Evolutionary conservation across 2,113 vertebrate genomes (phyloP), one percentile per base, ranked within the genome.

Genomic region (Illadopsis cleaveri): DNA sequence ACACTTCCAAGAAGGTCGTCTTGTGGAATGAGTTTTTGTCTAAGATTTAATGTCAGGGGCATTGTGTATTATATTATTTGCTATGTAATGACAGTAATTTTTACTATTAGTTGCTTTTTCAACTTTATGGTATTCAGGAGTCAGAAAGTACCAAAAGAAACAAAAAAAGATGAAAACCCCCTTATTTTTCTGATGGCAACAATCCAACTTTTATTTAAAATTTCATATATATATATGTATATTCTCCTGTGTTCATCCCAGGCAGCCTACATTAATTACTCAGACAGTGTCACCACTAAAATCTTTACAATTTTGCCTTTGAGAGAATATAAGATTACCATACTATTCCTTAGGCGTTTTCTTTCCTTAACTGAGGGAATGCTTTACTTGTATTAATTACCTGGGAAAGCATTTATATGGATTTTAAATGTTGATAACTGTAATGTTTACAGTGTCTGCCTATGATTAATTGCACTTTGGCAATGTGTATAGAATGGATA

Each of bases 221-320:
- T 42, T 83, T 92, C 42, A 37, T 85, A 13, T 68, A 15, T 82
- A 21, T 82, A 15, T 75, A 23, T 70, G 25, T 70, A 6, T 95
- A 85, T 72, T 90, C 66, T 88, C 68, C 61, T 44, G 66, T 73
- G 88, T 77, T 90, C 81, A 88, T 30, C 45, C 86, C 68, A 83
- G 58, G 30, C 60, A 92, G 64, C 61, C 48, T 81, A 62, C 64
- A 86, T 94, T 94, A 93, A 89, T 95, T 90, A 88, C 50, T 73
- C 48, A 66, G 65, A 54, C 56, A 82, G n/a, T 82, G 61, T 94
- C 90, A 89, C 35, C 35, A 62, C 50, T 86, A 77, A 93, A 96
- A 94, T 90, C 96, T 89, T 89, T 90, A 65, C 42, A 54, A 17
- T 86, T 93, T 94, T 95, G 64, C 76, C 82, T 95, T 58, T 93